phyloP scores from a whole-genome alignment of 2,113 vertebrate species.

The Labeo rohita region DNA sequence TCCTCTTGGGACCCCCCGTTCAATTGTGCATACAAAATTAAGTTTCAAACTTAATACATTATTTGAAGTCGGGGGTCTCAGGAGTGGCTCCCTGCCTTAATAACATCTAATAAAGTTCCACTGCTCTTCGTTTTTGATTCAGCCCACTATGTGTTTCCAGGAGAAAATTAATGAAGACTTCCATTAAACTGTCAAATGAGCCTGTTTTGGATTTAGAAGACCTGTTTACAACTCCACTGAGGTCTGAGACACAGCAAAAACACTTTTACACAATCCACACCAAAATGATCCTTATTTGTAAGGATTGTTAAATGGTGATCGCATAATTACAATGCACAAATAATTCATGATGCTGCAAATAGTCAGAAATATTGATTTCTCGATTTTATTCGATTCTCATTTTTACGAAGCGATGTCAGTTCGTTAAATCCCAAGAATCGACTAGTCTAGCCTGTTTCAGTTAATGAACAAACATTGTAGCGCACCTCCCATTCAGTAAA shows the following conservation, averaged over 20 bases:
- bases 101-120: constrained; percentile 67
- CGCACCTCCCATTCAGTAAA: no score
- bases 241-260: constrained; percentile 59
- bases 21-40: constrained; percentile 78
- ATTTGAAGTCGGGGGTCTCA: constrained; percentile 72
- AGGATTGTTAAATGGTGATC: not conserved
- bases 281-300: not conserved
- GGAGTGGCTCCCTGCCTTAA: constrained; percentile 68
- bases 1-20: constrained; percentile 67
- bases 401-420: no score
- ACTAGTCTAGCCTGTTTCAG: no score
- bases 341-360: not conserved
- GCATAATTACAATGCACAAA: not conserved
- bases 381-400: no score
- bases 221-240: constrained; percentile 56
- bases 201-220: constrained; percentile 56
- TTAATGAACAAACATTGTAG: no score
- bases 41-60: constrained; percentile 72
- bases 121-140: constrained; percentile 58
- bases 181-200: constrained; percentile 63
- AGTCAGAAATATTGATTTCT: no score
- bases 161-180: constrained; percentile 66
- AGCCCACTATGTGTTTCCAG: constrained; percentile 40
- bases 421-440: no score
- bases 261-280: not conserved